Conservation (phyloP, 2,888 invertebrate species). For the Encarsia formosa region DNA sequence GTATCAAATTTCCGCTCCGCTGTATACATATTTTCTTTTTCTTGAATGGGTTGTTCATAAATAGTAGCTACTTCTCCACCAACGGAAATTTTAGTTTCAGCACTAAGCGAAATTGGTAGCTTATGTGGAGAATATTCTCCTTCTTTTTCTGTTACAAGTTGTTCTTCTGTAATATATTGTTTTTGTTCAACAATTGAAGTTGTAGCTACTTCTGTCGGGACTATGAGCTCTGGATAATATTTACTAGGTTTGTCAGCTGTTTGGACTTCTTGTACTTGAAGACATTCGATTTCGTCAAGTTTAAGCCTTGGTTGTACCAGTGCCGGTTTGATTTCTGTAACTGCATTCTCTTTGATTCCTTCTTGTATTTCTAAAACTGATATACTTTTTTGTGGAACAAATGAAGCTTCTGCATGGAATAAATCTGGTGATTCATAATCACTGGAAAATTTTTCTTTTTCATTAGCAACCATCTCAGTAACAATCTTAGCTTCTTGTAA, state of each 20-base stretch:
- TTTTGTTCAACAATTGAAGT: constrained; percentile 63
- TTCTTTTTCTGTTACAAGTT: constrained; percentile 67
- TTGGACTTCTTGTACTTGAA: constrained; percentile 66
- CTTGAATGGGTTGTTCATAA: constrained; percentile 57
- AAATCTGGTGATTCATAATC: constrained; percentile 52
- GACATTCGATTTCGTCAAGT: constrained; percentile 61
- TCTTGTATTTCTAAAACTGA: constrained; percentile 64
- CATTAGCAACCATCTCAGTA: constrained; percentile 59
- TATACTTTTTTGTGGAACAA: constrained; percentile 62
- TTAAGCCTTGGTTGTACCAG: constrained; percentile 60
- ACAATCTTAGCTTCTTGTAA: constrained; percentile 65
- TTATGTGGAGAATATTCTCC: constrained; percentile 59
- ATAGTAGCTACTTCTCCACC: constrained; percentile 61
- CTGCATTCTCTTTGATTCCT: constrained; percentile 59
- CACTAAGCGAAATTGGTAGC: constrained; percentile 61
- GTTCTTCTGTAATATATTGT: constrained; percentile 63
- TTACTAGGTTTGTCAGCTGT: constrained; percentile 71
- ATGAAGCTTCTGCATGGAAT: constrained; percentile 57
- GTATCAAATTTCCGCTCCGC: constrained; percentile 36
- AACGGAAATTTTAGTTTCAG: constrained; percentile 56
- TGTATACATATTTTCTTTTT: constrained; percentile 62
- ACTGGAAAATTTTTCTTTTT: constrained; percentile 60
- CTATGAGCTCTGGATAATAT: constrained; percentile 74
- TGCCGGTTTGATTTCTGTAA: constrained; percentile 54
- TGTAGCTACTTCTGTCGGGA: constrained; percentile 72